A percentile compares a stretch with the other conserved stretches of the same genome.
These are phyloP conservation scores for Adrianichthys oophorus DNA, from an alignment of 2,797 vertebrate species.

Conservation along the genomic window DNA sequence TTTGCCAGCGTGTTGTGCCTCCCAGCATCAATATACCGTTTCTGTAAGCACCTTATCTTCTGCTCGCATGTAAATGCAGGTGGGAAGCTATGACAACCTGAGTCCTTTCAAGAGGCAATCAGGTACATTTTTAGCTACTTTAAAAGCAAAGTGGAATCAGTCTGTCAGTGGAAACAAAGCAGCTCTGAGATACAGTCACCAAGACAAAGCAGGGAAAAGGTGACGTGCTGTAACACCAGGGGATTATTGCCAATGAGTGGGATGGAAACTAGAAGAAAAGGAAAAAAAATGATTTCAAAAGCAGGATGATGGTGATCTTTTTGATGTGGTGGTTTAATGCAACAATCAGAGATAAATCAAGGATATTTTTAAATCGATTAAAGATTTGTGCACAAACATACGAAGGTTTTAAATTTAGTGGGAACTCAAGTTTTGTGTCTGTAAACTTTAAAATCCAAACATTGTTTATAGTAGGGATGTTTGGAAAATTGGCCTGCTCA, in stretches of 20 bases:
- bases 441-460: too few species aligned
- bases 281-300: too few species aligned
- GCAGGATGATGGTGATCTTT: too few species aligned
- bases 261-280: background rate
- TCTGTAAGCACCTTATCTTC: background rate
- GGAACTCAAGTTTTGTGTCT: too few species aligned
- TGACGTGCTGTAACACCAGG: background rate
- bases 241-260: background rate
- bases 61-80: background rate
- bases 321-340: too few species aligned
- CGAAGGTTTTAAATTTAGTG: too few species aligned
- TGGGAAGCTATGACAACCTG: background rate
- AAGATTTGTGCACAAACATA: too few species aligned
- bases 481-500: too few species aligned
- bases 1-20: background rate
- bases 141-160: background rate
- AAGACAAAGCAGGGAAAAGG: background rate
- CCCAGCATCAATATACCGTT: background rate
- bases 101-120: background rate
- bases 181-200: background rate
- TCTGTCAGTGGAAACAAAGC: slow-evolving; percentile 8
- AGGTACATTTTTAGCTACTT: slow-evolving; percentile 1
- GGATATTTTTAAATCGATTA: too few species aligned
- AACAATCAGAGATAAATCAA: too few species aligned
- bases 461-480: too few species aligned